Evolutionary conservation across 1,140 invertebrate genomes (phyloP).

Genomic region (Formica exsecta): DNA sequence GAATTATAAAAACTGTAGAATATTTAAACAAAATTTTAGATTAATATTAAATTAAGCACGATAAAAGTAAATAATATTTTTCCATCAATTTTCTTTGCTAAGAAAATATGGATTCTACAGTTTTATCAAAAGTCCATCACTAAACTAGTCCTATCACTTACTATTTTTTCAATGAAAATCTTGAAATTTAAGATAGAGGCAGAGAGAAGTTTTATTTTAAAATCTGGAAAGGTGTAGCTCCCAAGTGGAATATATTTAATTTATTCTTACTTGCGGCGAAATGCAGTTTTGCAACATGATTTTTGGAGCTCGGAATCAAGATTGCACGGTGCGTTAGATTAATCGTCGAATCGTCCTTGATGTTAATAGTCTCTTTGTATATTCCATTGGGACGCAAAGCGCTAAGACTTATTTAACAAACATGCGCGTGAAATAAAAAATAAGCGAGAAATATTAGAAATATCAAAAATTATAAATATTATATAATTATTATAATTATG

Average conservation of each 20-base stretch:
- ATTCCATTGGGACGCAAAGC: background rate
- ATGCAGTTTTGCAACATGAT: slow-evolving; percentile 43
- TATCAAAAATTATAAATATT: slow-evolving; percentile 7
- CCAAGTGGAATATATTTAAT: slow-evolving; percentile 7
- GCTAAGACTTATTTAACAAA: background rate
- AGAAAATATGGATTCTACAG: background rate
- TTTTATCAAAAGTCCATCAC: background rate
- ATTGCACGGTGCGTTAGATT: slow-evolving; percentile 30
- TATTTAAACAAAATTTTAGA: background rate
- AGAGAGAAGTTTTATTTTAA: slow-evolving; percentile 8
- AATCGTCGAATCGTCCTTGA: slow-evolving; percentile 38
- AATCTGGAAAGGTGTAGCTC: background rate
- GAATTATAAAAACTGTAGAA: slow-evolving; percentile 6
- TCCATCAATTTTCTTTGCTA: background rate
- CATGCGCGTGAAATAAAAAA: background rate
- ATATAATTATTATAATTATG: background rate
- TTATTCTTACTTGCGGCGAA: slow-evolving; percentile 56
- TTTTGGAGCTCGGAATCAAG: slow-evolving; percentile 53
- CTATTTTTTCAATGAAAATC: background rate
- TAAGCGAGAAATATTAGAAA: background rate
- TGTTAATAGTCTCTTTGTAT: background rate
- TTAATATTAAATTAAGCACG: slow-evolving; percentile 14
- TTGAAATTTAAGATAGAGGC: background rate
- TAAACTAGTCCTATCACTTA: slow-evolving; percentile 1
- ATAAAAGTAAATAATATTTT: slow-evolving; percentile 3